Evolutionary conservation across 2,113 vertebrate species (phyloP).

Genomic region (Todiramphus chloris): DNA sequence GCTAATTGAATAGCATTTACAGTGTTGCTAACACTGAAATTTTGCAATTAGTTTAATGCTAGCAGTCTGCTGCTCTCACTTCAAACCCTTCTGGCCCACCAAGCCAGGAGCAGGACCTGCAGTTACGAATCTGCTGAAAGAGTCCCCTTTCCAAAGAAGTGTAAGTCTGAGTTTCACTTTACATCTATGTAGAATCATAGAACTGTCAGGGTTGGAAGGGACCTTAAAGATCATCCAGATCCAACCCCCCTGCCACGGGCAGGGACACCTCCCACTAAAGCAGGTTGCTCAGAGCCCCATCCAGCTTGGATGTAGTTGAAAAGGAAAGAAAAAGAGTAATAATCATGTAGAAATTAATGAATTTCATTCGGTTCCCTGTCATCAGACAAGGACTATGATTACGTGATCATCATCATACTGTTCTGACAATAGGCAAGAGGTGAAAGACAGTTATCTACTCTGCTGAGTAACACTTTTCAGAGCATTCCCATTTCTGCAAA

Average conservation of each 20-base stretch:
- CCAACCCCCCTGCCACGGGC: no score
- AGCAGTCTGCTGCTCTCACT: background rate
- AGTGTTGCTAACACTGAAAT: background rate
- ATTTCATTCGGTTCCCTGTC: background rate
- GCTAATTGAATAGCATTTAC: background rate
- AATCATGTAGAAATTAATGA: background rate
- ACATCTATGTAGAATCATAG: background rate
- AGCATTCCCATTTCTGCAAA: background rate
- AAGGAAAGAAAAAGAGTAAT: background rate
- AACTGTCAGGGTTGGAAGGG: no score
- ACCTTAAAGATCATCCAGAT: no score
- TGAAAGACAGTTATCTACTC: conserved; percentile 15
- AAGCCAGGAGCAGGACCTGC: background rate
- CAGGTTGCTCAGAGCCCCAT: no score
- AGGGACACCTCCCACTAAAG: no score
- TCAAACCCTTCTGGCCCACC: background rate
- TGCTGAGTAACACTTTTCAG: background rate
- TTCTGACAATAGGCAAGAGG: background rate
- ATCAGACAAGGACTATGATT: background rate
- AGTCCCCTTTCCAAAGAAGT: background rate
- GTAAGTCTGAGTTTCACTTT: background rate
- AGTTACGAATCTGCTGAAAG: background rate
- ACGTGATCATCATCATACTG: background rate
- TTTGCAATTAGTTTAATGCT: background rate
- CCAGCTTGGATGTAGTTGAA: background rate